Percentiles rank a stretch among this genome's conserved stretches.
Evolutionary conservation across 2,797 vertebrate species (phyloP).

Genomic region (Choloepus didactylus): DNA sequence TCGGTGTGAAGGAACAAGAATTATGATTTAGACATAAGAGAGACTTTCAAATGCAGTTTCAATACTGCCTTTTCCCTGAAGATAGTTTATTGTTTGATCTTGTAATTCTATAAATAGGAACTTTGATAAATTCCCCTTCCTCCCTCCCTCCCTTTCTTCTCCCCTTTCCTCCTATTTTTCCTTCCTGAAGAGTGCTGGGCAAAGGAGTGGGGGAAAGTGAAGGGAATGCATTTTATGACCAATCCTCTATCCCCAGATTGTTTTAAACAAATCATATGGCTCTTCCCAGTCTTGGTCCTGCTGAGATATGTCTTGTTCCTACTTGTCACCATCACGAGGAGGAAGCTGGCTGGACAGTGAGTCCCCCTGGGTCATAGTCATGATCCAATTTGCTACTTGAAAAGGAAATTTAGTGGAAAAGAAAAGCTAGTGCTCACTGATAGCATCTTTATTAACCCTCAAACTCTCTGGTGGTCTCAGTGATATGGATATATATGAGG

Average conservation of each 20-base stretch:
- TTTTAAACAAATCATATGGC: background rate
- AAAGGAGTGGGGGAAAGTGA: background rate
- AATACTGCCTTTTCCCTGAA: slow-evolving; percentile 37
- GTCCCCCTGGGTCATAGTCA: slow-evolving; percentile 11
- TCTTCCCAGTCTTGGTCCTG: background rate
- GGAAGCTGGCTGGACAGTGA: slow-evolving; percentile 47
- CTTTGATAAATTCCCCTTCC: background rate
- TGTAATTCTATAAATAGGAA: slow-evolving; percentile 63
- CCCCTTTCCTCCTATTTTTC: background rate
- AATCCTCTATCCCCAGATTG: background rate
- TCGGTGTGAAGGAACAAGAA: slow-evolving; percentile 7
- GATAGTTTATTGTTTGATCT: background rate
- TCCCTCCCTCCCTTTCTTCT: background rate
- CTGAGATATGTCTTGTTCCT: background rate
- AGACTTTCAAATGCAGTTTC: slow-evolving; percentile 5
- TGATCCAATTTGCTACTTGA: slow-evolving; percentile 7
- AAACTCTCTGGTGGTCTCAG: background rate
- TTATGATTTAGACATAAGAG: slow-evolving; percentile 27
- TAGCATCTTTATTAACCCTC: background rate
- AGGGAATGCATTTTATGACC: background rate
- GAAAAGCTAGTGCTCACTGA: background rate
- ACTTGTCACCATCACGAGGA: background rate
- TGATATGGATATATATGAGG: background rate
- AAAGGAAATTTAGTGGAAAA: slow-evolving; percentile 65
- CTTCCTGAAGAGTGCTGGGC: background rate